Base-by-base conservation (phyloP, 2,888 invertebrate genomes). In the Drosophila trichaetosa region DNA sequence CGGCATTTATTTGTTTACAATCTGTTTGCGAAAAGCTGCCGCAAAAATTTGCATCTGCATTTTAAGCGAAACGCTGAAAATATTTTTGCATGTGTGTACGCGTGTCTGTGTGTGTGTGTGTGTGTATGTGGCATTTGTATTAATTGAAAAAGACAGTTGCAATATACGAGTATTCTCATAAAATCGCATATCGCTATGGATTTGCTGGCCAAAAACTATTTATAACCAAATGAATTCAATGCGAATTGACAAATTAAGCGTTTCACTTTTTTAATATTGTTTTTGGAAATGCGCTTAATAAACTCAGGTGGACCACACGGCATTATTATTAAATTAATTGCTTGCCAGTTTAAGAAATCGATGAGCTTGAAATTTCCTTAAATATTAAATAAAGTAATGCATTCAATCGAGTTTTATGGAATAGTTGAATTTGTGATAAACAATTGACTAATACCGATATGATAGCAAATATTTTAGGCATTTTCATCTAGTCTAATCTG, bases 1-100 rank as follows among this genome's bases (percentile, higher is more conserved):
- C 85, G 82, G 82, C 87, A 85, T 90, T 90, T 90, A 89, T 90
- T 90, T 90, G 90, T 90, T 84, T 85, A 86, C 87, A 89, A 86
- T 87, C 85, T 87, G 87, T 83, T 87, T 82, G 86, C 73, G 59
- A 63, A 80, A 83, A 79, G 69, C 73, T 69, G 86, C 86, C 73
- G 76, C 81, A 79, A 89, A 82, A 86, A 82, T 87, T 80, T 82
- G 79, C 83, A 82, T 78, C 78, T 88, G 74, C 74, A 80, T 75
- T 66, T 76, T 73, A 79, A 59, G 72, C 64, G 69, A 70, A 68
- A 31, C 46, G 33, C 49, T 65, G 53, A 49, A 42, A 69, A 38
- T 49, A 29, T 69, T 73, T 61, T 72, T 62, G 31, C 46, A 18
- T 29, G 31, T 64, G 34, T 58, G 31, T 61, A 36, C 38, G 34